Conservation (phyloP, 2,113 vertebrate genomes). For the Chauna torquata region DNA sequence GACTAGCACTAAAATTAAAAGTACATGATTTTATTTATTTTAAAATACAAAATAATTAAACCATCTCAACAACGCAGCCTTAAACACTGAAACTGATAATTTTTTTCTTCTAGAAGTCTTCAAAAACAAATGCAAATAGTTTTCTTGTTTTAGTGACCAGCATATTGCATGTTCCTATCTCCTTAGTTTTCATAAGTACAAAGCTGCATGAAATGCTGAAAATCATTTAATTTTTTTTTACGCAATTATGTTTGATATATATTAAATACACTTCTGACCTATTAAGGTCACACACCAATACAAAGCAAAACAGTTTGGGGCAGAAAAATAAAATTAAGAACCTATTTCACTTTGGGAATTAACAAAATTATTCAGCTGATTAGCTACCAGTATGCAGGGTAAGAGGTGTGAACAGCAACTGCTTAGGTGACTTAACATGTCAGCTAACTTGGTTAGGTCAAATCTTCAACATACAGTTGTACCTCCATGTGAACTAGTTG, state of each 20-base stretch:
- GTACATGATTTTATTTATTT: not conserved
- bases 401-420: not conserved
- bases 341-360: not conserved
- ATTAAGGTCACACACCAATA: not conserved
- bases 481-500: fast-evolving
- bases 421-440: too few relatives aligned
- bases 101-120: not conserved
- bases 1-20: conserved; percentile 81
- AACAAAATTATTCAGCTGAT: not conserved
- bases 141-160: not conserved
- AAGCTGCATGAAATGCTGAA: not conserved
- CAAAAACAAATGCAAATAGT: not conserved
- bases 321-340: not conserved
- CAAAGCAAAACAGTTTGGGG: not conserved
- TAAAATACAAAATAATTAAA: not conserved
- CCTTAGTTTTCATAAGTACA: not conserved
- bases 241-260: not conserved
- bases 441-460: fast-evolving
- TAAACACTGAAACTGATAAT: not conserved
- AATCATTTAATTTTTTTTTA: not conserved
- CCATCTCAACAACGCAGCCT: not conserved
- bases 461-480: fast-evolving
- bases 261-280: not conserved
- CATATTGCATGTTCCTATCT: not conserved
- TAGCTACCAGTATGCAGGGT: not conserved